These are phyloP conservation scores for Aldabrachelys gigantea DNA, from an alignment of 2,113 vertebrate genomes.

Conservation along the genomic window DNA sequence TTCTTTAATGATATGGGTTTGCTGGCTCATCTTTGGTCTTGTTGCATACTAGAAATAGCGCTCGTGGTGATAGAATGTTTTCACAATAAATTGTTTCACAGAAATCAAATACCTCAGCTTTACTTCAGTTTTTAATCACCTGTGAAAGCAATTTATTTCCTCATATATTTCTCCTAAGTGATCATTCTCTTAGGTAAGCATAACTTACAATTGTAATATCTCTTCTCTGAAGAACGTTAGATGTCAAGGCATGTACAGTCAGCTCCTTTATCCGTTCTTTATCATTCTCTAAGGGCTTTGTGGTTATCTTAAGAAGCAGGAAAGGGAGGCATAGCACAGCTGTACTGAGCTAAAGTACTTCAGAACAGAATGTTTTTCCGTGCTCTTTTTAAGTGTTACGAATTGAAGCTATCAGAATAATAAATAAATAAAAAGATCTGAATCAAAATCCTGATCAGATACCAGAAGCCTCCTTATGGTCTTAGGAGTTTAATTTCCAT, in stretches of 20 bases:
- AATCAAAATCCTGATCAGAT: slow-evolving; percentile 61
- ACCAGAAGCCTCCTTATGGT: slow-evolving; percentile 74
- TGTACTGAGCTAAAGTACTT: neutral
- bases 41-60: neutral
- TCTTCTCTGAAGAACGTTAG: neutral
- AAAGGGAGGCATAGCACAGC: neutral
- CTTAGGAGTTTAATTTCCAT: slow-evolving; percentile 80
- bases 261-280: neutral
- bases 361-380: neutral
- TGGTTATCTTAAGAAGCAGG: neutral
- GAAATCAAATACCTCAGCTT: neutral
- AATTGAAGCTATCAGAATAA: neutral
- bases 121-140: neutral
- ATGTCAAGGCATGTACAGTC: rapidly evolving
- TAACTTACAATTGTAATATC: neutral
- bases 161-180: neutral
- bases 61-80: neutral
- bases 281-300: neutral
- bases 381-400: neutral
- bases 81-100: neutral
- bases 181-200: neutral
- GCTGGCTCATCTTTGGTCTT: slow-evolving; percentile 24
- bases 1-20: neutral
- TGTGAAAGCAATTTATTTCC: neutral
- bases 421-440: slow-evolving; percentile 36